phyloP scores from a whole-genome alignment of 1,140 invertebrate species.

The Drosophila tani region DNA sequence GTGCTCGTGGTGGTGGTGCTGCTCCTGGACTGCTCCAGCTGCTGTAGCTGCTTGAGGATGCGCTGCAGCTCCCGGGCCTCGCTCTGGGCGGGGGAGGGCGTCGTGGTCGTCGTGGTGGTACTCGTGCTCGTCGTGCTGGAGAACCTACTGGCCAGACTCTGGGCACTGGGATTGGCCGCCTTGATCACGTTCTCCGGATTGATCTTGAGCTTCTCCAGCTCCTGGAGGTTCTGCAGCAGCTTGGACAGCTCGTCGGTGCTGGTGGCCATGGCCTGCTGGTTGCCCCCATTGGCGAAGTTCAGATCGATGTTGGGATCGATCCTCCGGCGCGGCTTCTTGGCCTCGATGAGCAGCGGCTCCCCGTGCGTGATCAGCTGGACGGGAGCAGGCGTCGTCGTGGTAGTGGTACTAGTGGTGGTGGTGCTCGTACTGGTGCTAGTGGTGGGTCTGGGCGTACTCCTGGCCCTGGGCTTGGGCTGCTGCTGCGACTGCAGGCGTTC shows the following conservation, averaged over 20 bases:
- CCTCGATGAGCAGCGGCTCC: slow-evolving; percentile 70
- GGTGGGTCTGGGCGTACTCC: slow-evolving; percentile 2
- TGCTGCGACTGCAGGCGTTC: slow-evolving; percentile 85
- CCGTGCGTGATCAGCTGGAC: slow-evolving; percentile 74
- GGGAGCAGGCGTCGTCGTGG: slow-evolving; percentile 35
- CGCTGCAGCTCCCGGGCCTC: slow-evolving; percentile 55
- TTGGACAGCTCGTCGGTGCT: slow-evolving; percentile 69
- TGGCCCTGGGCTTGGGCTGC: slow-evolving; percentile 47
- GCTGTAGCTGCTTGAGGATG: slow-evolving; percentile 53
- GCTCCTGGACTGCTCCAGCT: slow-evolving; percentile 45
- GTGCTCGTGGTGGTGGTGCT: slow-evolving; percentile 35
- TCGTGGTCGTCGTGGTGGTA: slow-evolving; percentile 3
- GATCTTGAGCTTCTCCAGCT: slow-evolving; percentile 72
- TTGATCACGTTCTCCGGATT: slow-evolving; percentile 77
- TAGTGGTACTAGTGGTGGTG: slow-evolving; percentile 32
- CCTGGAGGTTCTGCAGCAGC: slow-evolving; percentile 75
- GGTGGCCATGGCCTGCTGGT: slow-evolving; percentile 54
- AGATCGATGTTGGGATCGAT: slow-evolving; percentile 81
- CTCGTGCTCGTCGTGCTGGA: slow-evolving; percentile 7
- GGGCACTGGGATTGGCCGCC: slow-evolving; percentile 24
- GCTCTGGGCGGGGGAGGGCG: slow-evolving; percentile 17
- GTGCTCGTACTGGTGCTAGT: slow-evolving; percentile 6
- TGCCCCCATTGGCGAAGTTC: slow-evolving; percentile 68
- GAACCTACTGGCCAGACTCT: slow-evolving; percentile 64
- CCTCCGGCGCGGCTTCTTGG: slow-evolving; percentile 73